A percentile compares a stretch with the other conserved stretches of the same genome.
These are phyloP conservation scores for Schizothorax lantsangensis DNA, from an alignment of 2,797 vertebrate species.

Conservation along the genomic window DNA sequence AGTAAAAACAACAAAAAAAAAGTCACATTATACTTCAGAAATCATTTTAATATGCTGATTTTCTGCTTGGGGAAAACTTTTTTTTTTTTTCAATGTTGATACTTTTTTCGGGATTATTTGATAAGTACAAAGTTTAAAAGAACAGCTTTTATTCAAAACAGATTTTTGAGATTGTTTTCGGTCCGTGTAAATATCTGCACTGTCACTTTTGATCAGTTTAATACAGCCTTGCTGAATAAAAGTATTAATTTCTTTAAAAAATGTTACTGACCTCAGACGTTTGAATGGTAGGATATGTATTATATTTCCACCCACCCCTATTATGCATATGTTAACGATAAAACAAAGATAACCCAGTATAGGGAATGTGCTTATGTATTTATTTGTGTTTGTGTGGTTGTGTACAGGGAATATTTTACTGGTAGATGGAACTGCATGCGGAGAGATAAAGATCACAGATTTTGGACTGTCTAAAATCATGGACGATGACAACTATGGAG, in stretches of 20 bases:
- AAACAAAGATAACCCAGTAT: neutral
- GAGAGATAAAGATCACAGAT: constrained; percentile 99
- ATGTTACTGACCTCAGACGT: neutral
- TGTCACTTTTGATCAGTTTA: neutral
- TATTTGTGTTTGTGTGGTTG: neutral
- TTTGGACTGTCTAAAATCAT: constrained; percentile 99
- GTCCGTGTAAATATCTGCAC: neutral
- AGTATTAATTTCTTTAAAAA: neutral
- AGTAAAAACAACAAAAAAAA: neutral
- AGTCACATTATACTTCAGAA: neutral
- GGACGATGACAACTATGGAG: constrained; percentile 99
- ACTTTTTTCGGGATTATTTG: neutral
- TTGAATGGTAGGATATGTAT: neutral
- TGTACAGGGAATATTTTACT: constrained; percentile 93
- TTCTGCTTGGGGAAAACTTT: neutral
- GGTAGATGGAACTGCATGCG: constrained; percentile 97
- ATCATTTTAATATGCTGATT: neutral
- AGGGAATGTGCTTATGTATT: neutral
- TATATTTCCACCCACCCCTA: neutral
- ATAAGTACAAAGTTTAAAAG: neutral
- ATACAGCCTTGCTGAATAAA: neutral
- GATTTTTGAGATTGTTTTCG: neutral
- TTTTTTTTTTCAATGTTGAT: neutral
- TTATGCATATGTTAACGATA: neutral
- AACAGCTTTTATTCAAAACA: neutral